Evolutionary conservation across 1,140 invertebrate species (phyloP).

Genomic region (Episyrphus balteatus): DNA sequence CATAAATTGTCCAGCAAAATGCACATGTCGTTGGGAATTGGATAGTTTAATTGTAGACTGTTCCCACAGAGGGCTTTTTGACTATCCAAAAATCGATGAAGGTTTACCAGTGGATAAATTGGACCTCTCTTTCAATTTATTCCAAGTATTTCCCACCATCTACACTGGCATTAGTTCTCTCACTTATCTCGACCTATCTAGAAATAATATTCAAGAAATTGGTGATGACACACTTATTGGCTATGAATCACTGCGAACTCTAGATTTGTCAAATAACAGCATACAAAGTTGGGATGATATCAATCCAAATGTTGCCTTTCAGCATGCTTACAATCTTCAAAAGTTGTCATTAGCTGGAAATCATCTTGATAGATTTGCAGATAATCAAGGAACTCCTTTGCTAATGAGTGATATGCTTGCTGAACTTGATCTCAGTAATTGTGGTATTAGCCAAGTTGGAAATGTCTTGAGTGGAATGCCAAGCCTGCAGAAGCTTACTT

Average conservation of each 20-base stretch:
- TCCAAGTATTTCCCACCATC: slow-evolving; percentile 40
- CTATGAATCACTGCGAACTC: slow-evolving; percentile 38
- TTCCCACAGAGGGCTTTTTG: slow-evolving; percentile 34
- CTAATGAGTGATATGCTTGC: slow-evolving; percentile 40
- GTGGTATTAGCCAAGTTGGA: slow-evolving; percentile 41
- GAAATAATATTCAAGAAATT: slow-evolving; percentile 40
- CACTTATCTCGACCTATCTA: slow-evolving; percentile 42
- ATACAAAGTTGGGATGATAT: slow-evolving; percentile 43
- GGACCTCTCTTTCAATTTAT: slow-evolving; percentile 41
- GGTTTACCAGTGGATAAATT: slow-evolving; percentile 40
- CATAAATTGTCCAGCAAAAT: slow-evolving; percentile 25
- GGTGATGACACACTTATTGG: slow-evolving; percentile 37
- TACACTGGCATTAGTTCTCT: slow-evolving; percentile 37
- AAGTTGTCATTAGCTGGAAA: slow-evolving; percentile 42
- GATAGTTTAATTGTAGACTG: slow-evolving; percentile 34
- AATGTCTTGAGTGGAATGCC: slow-evolving; percentile 41
- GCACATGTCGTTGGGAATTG: slow-evolving; percentile 30
- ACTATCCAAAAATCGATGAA: slow-evolving; percentile 35
- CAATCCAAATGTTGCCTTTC: slow-evolving; percentile 38
- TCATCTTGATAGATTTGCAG: slow-evolving; percentile 39
- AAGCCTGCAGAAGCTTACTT: slow-evolving; percentile 40
- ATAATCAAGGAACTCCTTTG: slow-evolving; percentile 26
- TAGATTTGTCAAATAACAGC: slow-evolving; percentile 44
- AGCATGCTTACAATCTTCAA: slow-evolving; percentile 36
- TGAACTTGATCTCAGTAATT: slow-evolving; percentile 40